Percentiles rank a stretch among this genome's conserved stretches.
Conservation (phyloP, 2,888 invertebrate genomes). For the Lottia scabra region DNA sequence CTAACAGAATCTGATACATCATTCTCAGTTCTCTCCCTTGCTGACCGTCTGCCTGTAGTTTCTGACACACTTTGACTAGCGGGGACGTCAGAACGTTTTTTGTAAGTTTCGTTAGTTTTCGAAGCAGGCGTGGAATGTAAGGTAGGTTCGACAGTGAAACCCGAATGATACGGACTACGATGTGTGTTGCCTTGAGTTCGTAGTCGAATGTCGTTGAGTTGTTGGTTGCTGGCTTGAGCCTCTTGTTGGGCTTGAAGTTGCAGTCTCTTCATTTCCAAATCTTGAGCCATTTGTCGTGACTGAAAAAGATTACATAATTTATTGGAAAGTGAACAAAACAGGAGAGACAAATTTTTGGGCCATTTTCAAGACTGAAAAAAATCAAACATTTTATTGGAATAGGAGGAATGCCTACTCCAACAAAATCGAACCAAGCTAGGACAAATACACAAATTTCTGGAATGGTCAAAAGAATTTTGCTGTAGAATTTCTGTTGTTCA, state of each 20-base stretch:
- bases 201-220: slow-evolving; percentile 43
- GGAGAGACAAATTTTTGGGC: no score
- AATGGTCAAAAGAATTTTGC: not conserved
- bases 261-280: slow-evolving; percentile 52
- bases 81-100: not conserved
- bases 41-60: not conserved
- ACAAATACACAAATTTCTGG: not conserved
- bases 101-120: not conserved
- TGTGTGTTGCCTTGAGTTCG: slow-evolving; percentile 12
- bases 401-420: no score
- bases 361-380: no score
- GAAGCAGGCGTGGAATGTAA: slow-evolving; percentile 12
- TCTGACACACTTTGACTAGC: not conserved
- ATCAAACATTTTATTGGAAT: no score
- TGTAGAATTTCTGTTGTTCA: not conserved
- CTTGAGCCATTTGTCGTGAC: slow-evolving; percentile 61
- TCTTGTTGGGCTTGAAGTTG: slow-evolving; percentile 56
- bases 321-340: no score
- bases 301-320: slow-evolving; percentile 20
- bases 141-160: not conserved
- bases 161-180: slow-evolving; percentile 16
- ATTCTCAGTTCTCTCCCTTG: not conserved
- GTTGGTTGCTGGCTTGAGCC: slow-evolving; percentile 48
- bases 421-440: not conserved
- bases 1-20: not conserved